Percentiles rank a stretch among this genome's conserved stretches.
Evolutionary conservation across 2,113 vertebrate species (phyloP).

Genomic region (Sporophila hypoxantha): DNA sequence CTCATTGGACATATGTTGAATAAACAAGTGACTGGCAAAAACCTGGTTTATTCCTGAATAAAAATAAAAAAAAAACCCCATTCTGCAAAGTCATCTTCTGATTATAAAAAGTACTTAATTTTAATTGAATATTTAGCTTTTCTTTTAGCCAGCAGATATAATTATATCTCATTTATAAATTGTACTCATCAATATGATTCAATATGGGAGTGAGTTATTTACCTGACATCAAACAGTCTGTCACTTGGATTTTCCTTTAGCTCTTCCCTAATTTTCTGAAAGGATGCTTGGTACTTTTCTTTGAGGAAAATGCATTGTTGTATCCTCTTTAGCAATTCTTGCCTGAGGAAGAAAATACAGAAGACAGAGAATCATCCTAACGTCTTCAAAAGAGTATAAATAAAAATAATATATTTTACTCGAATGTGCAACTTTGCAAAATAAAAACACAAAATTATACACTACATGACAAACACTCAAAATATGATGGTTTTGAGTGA

Average conservation of each 20-base stretch:
- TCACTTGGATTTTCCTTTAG: constrained; percentile 61
- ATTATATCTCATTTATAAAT: neutral
- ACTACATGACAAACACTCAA: neutral
- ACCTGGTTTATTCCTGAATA: neutral
- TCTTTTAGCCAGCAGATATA: neutral
- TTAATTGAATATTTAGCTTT: neutral
- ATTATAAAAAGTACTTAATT: neutral
- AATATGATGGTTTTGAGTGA: neutral
- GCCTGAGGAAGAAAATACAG: constrained; percentile 41
- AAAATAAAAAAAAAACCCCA: neutral
- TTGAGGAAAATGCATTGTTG: constrained; percentile 72
- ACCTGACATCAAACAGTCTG: constrained; percentile 80
- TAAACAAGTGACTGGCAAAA: neutral
- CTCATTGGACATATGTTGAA: neutral
- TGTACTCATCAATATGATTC: neutral
- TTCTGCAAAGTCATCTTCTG: neutral
- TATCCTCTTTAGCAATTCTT: constrained; percentile 70
- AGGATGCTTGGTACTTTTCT: constrained; percentile 69
- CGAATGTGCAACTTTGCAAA: neutral
- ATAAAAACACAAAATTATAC: neutral
- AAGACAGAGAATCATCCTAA: neutral
- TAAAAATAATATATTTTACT: neutral
- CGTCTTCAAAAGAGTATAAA: neutral
- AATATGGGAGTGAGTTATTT: neutral
- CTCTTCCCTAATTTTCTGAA: constrained; percentile 65